Evolutionary conservation across 2,888 invertebrate genomes (phyloP).

Genomic region (Pterobdella sp.): DNA sequence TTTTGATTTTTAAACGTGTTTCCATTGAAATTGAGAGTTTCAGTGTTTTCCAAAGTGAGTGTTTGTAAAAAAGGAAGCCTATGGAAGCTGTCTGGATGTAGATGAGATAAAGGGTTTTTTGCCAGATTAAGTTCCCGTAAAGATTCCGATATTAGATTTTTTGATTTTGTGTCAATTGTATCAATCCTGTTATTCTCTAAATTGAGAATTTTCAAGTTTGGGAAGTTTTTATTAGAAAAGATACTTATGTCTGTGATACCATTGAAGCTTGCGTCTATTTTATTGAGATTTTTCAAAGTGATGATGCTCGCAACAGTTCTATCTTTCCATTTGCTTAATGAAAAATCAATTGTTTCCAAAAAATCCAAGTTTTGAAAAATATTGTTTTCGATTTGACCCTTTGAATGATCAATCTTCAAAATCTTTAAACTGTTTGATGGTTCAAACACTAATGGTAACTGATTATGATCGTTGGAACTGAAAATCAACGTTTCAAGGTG

Average conservation of each 20-base stretch:
- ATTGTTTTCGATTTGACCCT: neutral
- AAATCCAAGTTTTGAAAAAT: slow-evolving; percentile 19
- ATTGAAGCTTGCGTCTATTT: slow-evolving; percentile 23
- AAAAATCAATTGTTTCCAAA: slow-evolving; percentile 19
- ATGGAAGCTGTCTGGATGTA: slow-evolving; percentile 10
- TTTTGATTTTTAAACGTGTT: slow-evolving; percentile 12
- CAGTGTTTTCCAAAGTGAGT: slow-evolving; percentile 12
- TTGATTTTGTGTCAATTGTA: neutral
- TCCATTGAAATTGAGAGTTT: neutral
- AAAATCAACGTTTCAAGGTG: neutral
- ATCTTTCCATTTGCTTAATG: slow-evolving; percentile 1
- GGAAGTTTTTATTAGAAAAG: slow-evolving; percentile 12
- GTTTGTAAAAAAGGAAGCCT: neutral
- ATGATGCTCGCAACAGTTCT: neutral
- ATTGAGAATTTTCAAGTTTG: slow-evolving; percentile 9
- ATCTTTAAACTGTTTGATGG: slow-evolving; percentile 6
- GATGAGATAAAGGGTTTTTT: slow-evolving; percentile 17
- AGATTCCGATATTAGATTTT: neutral
- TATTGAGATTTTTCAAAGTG: neutral
- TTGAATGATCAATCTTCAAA: slow-evolving; percentile 14
- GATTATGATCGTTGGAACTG: slow-evolving; percentile 15
- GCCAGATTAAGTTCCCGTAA: slow-evolving; percentile 1
- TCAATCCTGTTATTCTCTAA: slow-evolving; percentile 12
- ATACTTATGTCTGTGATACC: slow-evolving; percentile 8
- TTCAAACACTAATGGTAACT: slow-evolving; percentile 15